Conservation (phyloP, 2,113 vertebrate genomes). For the Mustelus asterias region DNA sequence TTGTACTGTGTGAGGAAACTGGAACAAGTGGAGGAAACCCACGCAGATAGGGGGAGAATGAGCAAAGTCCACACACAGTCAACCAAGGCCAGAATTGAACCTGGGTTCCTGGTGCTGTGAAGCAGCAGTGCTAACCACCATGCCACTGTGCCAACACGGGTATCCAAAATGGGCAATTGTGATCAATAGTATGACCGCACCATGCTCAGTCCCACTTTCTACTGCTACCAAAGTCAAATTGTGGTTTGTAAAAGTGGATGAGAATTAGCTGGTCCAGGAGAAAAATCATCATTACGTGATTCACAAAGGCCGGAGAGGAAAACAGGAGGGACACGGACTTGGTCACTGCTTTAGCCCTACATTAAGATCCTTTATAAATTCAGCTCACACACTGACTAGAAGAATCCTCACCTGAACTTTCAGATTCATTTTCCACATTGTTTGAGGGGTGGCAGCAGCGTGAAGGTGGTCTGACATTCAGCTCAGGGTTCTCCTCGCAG, state of each 20-base stretch:
- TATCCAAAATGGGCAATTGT: neutral
- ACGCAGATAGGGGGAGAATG: too few species aligned
- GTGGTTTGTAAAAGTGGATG: neutral
- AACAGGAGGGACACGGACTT: neutral
- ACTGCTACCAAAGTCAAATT: neutral
- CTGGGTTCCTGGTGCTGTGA: too few species aligned
- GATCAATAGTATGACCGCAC: neutral
- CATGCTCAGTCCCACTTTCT: neutral
- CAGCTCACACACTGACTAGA: neutral
- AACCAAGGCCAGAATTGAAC: too few species aligned
- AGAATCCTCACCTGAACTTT: conserved; percentile 19
- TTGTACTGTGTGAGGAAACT: too few species aligned
- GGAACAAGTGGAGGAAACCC: too few species aligned
- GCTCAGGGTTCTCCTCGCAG: neutral
- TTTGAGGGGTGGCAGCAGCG: conserved; percentile 37
- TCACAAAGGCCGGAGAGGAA: neutral
- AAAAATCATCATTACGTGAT: neutral
- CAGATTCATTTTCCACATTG: conserved; percentile 5
- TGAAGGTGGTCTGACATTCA: neutral
- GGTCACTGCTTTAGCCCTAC: neutral
- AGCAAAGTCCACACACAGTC: too few species aligned
- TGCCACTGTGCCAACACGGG: too few species aligned
- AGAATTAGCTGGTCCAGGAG: neutral
- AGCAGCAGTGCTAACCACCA: too few species aligned
- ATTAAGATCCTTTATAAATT: neutral